These are phyloP conservation scores for Coenonympha arcania DNA, from an alignment of 2,888 invertebrate species.

Conservation along the genomic window DNA sequence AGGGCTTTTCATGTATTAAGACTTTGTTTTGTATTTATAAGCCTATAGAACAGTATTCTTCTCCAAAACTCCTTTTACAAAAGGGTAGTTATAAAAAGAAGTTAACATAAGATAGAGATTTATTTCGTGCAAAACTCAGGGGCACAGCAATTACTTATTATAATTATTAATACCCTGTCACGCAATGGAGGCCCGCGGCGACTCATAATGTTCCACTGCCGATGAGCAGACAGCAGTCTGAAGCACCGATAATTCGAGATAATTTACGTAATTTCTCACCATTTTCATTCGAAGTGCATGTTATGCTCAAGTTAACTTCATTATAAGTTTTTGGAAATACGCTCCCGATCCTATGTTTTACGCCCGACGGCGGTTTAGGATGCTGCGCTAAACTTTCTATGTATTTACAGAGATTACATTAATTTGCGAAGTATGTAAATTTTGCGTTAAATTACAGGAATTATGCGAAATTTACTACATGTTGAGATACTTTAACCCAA, in stretches of 20 bases:
- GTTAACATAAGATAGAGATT: slow-evolving; percentile 41
- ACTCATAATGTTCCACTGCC: slow-evolving; percentile 46
- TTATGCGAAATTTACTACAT: too few species aligned
- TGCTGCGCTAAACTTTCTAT: slow-evolving; percentile 19
- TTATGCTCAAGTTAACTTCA: slow-evolving; percentile 46
- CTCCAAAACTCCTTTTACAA: not conserved
- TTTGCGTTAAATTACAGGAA: too few species aligned
- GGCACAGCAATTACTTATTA: slow-evolving; percentile 47
- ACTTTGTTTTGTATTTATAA: too few species aligned
- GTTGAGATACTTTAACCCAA: too few species aligned
- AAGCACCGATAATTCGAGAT: slow-evolving; percentile 64
- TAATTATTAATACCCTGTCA: slow-evolving; percentile 65
- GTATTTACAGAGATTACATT: slow-evolving; percentile 6
- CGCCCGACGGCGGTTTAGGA: slow-evolving; percentile 39
- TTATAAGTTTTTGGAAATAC: slow-evolving; percentile 51
- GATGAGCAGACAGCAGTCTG: slow-evolving; percentile 54
- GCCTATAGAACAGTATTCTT: too few species aligned
- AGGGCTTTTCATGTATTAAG: too few species aligned
- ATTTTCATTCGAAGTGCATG: slow-evolving; percentile 63
- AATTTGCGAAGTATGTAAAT: not conserved
- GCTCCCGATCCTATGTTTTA: slow-evolving; percentile 42
- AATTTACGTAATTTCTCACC: slow-evolving; percentile 68
- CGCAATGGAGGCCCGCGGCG: slow-evolving; percentile 51
- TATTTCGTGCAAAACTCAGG: slow-evolving; percentile 36
- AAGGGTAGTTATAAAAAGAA: slow-evolving; percentile 13